Evolutionary conservation across 1,140 invertebrate species (phyloP).

Genomic region (Apis laboriosa): DNA sequence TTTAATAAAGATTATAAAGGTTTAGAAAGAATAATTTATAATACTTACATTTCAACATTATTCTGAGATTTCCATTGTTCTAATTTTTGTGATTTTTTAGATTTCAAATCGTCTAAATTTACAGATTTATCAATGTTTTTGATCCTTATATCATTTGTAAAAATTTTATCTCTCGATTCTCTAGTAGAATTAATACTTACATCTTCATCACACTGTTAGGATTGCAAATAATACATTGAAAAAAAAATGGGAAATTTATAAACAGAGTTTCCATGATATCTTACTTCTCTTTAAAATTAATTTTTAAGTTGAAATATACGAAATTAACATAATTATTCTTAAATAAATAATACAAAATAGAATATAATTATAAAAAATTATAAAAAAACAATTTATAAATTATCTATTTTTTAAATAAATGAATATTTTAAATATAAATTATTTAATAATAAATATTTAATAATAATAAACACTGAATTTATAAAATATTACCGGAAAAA

Average conservation of each 20-base stretch:
- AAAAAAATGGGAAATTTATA: slow-evolving; percentile 69
- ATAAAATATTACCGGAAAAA: background rate
- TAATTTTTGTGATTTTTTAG: background rate
- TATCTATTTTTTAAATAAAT: background rate
- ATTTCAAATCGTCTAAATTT: background rate
- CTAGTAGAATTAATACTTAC: slow-evolving; percentile 73
- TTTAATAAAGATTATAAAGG: background rate
- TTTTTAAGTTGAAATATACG: background rate
- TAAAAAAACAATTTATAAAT: too few species aligned
- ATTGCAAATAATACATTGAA: slow-evolving; percentile 77
- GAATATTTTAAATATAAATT: background rate
- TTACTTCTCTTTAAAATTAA: slow-evolving; percentile 48
- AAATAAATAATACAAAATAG: background rate
- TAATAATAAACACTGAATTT: too few species aligned
- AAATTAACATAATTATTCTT: background rate
- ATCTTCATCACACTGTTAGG: slow-evolving; percentile 80
- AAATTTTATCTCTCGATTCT: slow-evolving; percentile 47
- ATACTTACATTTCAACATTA: slow-evolving; percentile 32
- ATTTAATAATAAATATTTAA: too few species aligned
- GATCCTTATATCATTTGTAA: slow-evolving; percentile 25
- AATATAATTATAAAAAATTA: background rate
- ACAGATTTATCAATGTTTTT: slow-evolving; percentile 22
- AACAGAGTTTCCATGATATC: slow-evolving; percentile 60
- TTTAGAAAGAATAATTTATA: background rate
- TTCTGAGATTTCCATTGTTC: background rate